Conservation (phyloP, 1,140 invertebrate species). For the Drosophila ercepeae region DNA sequence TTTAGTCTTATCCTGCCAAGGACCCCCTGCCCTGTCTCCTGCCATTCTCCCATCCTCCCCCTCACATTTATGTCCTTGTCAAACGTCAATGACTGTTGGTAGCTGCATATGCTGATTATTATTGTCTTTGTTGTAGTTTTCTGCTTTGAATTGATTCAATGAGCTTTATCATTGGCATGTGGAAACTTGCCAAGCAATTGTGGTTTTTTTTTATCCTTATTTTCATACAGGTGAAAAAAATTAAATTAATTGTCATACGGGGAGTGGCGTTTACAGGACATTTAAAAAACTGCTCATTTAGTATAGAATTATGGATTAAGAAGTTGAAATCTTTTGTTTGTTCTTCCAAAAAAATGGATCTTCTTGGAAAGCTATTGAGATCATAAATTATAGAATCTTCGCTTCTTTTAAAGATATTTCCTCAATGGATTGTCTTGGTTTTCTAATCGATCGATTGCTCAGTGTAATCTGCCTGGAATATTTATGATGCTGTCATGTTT, state of each 20-base stretch:
- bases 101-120: slow-evolving; percentile 64
- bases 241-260: background rate
- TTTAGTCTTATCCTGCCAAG: background rate
- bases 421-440: too few relatives aligned
- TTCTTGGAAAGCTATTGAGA: too few relatives aligned
- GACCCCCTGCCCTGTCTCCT: too few relatives aligned
- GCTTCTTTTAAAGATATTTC: too few relatives aligned
- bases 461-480: slow-evolving; percentile 21
- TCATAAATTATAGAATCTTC: background rate
- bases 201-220: background rate
- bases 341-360: too few relatives aligned
- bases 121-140: slow-evolving; percentile 38
- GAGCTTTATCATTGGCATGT: slow-evolving; percentile 57
- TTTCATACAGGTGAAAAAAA: slow-evolving; percentile 13
- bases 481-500: slow-evolving; percentile 36
- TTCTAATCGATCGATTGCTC: too few relatives aligned
- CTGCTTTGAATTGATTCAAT: slow-evolving; percentile 60
- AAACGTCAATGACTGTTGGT: slow-evolving; percentile 58
- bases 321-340: background rate
- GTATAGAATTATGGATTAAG: background rate
- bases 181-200: slow-evolving; percentile 40
- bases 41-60: too few relatives aligned
- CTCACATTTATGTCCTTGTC: slow-evolving; percentile 32
- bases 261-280: background rate
- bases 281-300: background rate